Conservation (phyloP, 1,140 invertebrate species). For the Leptopilina clavipes region DNA sequence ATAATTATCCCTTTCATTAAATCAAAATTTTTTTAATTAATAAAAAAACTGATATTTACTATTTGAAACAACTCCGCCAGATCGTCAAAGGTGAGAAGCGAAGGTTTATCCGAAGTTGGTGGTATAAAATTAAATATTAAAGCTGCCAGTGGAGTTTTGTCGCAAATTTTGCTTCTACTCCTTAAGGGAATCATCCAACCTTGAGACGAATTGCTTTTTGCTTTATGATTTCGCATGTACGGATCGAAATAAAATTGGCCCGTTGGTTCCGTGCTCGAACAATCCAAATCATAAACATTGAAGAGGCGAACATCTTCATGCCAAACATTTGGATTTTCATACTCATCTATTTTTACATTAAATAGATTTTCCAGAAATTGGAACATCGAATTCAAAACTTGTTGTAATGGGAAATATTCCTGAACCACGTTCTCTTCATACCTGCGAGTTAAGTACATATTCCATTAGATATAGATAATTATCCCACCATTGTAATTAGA, state of each 20-base stretch:
- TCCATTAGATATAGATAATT: too few species aligned
- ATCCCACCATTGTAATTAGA: slow-evolving; percentile 18
- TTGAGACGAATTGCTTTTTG: slow-evolving; percentile 76
- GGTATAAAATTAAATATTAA: slow-evolving; percentile 89
- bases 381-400: slow-evolving; percentile 86
- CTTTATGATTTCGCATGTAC: slow-evolving; percentile 81
- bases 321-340: slow-evolving; percentile 81
- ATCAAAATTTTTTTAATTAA: too few species aligned
- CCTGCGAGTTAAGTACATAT: slow-evolving; percentile 62
- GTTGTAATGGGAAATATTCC: slow-evolving; percentile 89
- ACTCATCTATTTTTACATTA: slow-evolving; percentile 86
- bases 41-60: slow-evolving; percentile 69
- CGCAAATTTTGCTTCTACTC: slow-evolving; percentile 79
- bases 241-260: slow-evolving; percentile 91
- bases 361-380: slow-evolving; percentile 85
- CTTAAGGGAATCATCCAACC: slow-evolving; percentile 83
- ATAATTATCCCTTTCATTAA: too few species aligned
- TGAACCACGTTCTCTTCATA: slow-evolving; percentile 83
- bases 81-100: slow-evolving; percentile 85
- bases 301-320: slow-evolving; percentile 90
- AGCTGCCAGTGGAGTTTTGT: slow-evolving; percentile 82
- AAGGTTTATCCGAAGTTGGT: slow-evolving; percentile 78
- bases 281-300: slow-evolving; percentile 85
- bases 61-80: slow-evolving; percentile 86
- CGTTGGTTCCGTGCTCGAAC: slow-evolving; percentile 77